A percentile compares a stretch with the other conserved stretches of the same genome.
Evolutionary conservation across 1,140 invertebrate species (phyloP).

Genomic region (Hesperophylax magnus): DNA sequence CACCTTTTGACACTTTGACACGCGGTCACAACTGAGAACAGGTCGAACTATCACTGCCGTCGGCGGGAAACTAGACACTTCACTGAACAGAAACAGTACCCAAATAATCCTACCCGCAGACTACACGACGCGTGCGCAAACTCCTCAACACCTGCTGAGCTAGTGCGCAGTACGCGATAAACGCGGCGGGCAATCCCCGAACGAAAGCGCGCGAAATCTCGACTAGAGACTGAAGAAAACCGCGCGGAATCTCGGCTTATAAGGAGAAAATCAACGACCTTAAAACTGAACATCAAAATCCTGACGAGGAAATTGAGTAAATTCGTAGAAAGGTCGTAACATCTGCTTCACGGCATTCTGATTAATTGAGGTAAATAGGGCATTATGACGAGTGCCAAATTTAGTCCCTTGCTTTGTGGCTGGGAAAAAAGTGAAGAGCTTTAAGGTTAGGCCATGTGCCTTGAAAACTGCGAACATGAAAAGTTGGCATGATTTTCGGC

Average conservation of each 20-base stretch:
- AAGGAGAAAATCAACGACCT: conserved; percentile 21
- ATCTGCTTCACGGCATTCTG: too few relatives aligned
- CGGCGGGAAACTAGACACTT: not conserved
- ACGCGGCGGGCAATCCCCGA: conserved; percentile 5
- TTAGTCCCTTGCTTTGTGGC: too few relatives aligned
- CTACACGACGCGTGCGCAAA: conserved; percentile 12
- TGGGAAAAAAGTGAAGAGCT: too few relatives aligned
- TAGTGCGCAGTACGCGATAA: not conserved
- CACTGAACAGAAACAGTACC: not conserved
- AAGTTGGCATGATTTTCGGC: too few relatives aligned
- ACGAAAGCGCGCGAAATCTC: not conserved
- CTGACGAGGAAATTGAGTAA: too few relatives aligned
- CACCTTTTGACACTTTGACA: conserved; percentile 30
- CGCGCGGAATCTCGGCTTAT: not conserved
- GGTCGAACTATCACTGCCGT: conserved; percentile 22
- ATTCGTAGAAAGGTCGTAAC: too few relatives aligned
- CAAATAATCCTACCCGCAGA: not conserved
- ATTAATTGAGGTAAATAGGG: too few relatives aligned
- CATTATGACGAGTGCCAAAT: too few relatives aligned
- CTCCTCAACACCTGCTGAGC: too few relatives aligned
- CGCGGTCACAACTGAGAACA: conserved; percentile 19
- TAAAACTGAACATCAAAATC: too few relatives aligned
- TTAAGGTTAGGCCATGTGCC: too few relatives aligned
- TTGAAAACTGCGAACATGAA: too few relatives aligned
- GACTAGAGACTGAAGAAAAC: not conserved